Evolutionary conservation across 2,888 invertebrate species (phyloP), one percentile per base, ranked within the genome.

Genomic region (Chloroclysta siterata): DNA sequence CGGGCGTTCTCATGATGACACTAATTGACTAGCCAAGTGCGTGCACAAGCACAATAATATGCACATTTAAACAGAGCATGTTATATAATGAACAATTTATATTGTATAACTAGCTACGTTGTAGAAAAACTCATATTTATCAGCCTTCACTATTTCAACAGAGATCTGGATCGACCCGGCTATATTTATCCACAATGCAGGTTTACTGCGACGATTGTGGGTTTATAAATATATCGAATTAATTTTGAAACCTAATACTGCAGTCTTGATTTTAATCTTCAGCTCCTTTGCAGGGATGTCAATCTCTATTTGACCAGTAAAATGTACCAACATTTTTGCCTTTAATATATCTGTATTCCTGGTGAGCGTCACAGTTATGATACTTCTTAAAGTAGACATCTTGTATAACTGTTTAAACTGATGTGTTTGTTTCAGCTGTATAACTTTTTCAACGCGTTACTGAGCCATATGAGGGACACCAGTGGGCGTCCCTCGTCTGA

Each of bases 381-480:
- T 33, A 4, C 6, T 29, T 29, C 29, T 29, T 29, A 33, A 6
- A 33, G 6, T 33, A 29, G 29, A 29, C 6, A 29, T 29, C 29
- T 29, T 29, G n/a, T 3, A 22, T 22, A 22, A 22, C 22, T 22
- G 22, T 22, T 3, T 22, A 22, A 2, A 3, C 22, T 39, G 22
- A 17, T 41, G 33, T 52, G 7, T 80, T 78, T 82, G 76, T 95
- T 95, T 53, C 94, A 98, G 98, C 89, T 98, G 56, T 98, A 98
- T 94, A 98, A 98, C 89, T 98, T 98, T 92, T 98, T 98, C 94
- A 97, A 97, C 89, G 98, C 98, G 71, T 94, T 98, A 74, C 94
- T 98, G 75, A 96, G 95, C 75, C 97, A 98, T 87, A 97, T 98
- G 94, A 95, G 96, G 64, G 95, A 95, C 73, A 94, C 94, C 22